Evolutionary conservation across 2,797 vertebrate species (phyloP).

Genomic region (Sebastes taczanowskii): DNA sequence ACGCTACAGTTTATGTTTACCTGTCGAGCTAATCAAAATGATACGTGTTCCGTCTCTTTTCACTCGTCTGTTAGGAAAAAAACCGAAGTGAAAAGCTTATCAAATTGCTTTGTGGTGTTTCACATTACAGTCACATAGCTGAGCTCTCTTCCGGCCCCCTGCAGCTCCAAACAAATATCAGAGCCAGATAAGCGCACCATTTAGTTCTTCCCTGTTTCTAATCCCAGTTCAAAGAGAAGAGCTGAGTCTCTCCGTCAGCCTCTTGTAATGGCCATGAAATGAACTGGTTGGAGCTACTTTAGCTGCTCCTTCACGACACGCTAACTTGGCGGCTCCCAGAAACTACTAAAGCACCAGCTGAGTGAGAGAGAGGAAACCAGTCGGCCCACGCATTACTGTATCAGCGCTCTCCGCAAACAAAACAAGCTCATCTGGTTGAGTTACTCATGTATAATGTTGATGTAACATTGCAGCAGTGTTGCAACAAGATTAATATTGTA

Average conservation of each 20-base stretch:
- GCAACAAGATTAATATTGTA: slow-evolving; percentile 12
- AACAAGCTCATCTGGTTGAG: slow-evolving; percentile 3
- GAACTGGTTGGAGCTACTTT: slow-evolving; percentile 29
- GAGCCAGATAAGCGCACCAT: slow-evolving; percentile 51
- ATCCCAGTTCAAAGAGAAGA: slow-evolving; percentile 71
- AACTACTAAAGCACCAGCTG: not conserved
- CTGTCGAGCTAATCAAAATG: slow-evolving; percentile 38
- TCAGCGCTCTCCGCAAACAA: not conserved
- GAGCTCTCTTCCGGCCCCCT: slow-evolving; percentile 9
- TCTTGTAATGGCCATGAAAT: slow-evolving; percentile 70
- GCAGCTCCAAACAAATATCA: slow-evolving; percentile 45
- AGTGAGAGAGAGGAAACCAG: not conserved
- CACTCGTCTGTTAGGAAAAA: slow-evolving; percentile 43
- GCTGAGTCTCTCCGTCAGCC: slow-evolving; percentile 38
- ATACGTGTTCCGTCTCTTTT: slow-evolving; percentile 16
- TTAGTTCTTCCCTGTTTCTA: slow-evolving; percentile 61
- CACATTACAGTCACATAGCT: slow-evolving; percentile 20
- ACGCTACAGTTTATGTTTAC: slow-evolving; percentile 38
- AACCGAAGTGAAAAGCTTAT: slow-evolving; percentile 12
- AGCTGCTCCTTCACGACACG: not conserved
- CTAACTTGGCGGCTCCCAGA: slow-evolving; percentile 1
- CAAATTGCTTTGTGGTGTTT: slow-evolving; percentile 20
- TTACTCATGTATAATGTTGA: slow-evolving; percentile 14
- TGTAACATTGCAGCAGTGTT: slow-evolving; percentile 19
- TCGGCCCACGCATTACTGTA: not conserved